Conservation (phyloP, 2,113 vertebrate species). For the Brachirus orientalis region DNA sequence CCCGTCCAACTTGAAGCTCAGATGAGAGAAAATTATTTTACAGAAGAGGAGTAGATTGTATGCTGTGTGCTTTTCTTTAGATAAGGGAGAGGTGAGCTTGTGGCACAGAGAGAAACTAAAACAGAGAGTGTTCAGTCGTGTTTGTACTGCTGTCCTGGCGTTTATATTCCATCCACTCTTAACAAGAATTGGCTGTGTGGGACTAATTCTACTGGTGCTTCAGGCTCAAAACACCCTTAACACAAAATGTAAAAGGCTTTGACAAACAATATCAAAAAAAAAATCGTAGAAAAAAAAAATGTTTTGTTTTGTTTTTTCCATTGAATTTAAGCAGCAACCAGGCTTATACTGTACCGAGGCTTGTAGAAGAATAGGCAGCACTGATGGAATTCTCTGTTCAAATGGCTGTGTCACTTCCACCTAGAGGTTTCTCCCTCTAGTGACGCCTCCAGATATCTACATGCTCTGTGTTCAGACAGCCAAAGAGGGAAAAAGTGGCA, state of each 20-base stretch:
- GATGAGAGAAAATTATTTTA: constrained; percentile 44
- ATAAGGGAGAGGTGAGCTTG: constrained; percentile 51
- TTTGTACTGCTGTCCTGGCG: constrained; percentile 28
- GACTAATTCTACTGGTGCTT: constrained; percentile 51
- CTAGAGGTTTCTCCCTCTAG: constrained; percentile 39
- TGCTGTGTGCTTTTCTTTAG: constrained; percentile 45
- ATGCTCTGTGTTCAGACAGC: constrained; percentile 43
- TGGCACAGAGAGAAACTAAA: constrained; percentile 11
- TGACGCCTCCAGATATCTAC: constrained; percentile 47
- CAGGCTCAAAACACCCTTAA: constrained; percentile 45
- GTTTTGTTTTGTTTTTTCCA: no score
- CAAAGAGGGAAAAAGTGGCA: constrained; percentile 15
- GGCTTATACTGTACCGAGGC: no score
- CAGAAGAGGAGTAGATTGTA: constrained; percentile 4
- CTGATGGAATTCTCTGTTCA: constrained; percentile 10
- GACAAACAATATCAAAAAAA: constrained; percentile 55
- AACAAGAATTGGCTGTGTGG: constrained; percentile 44
- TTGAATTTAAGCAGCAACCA: no score
- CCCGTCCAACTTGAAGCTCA: constrained; percentile 54
- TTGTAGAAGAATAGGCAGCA: not conserved
- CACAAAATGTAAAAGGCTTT: constrained; percentile 44
- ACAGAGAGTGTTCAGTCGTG: constrained; percentile 17
- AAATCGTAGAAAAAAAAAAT: no score
- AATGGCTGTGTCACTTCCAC: constrained; percentile 19
- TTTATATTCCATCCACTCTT: constrained; percentile 46